These are phyloP conservation scores for Athetis lepigone DNA, from an alignment of 2,888 invertebrate species.

Conservation along the genomic window DNA sequence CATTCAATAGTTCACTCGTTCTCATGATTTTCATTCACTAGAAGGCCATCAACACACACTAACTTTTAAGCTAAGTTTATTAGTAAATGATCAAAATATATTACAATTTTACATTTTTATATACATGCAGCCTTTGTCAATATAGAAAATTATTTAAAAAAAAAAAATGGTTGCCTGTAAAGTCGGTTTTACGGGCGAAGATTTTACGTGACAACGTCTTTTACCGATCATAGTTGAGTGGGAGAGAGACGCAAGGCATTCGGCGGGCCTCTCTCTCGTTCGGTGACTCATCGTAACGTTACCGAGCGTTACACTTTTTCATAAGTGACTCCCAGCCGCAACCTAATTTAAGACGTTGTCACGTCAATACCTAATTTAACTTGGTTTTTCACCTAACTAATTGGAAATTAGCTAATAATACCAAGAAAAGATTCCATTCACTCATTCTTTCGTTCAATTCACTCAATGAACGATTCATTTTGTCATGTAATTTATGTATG, in stretches of 20 bases:
- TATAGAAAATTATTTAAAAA: conserved; percentile 1
- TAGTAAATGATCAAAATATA: conserved; percentile 22
- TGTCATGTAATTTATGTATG: conserved; percentile 37
- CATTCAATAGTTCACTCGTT: conserved; percentile 11
- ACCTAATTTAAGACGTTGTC: no score
- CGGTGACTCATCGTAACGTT: no score
- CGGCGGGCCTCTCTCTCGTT: no score
- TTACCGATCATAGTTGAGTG: no score
- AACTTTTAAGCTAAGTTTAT: conserved; percentile 1
- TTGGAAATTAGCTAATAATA: conserved; percentile 29
- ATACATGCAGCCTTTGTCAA: conserved; percentile 24
- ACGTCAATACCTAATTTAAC: conserved; percentile 2
- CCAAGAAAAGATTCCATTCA: conserved; percentile 20
- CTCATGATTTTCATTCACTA: conserved; percentile 14
- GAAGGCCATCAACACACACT: conserved; percentile 7
- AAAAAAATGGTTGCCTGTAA: no score
- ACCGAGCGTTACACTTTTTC: no score
- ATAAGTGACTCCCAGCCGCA: no score
- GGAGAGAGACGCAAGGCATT: no score
- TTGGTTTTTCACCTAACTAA: conserved; percentile 1
- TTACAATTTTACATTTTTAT: conserved; percentile 29
- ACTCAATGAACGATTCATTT: conserved; percentile 14
- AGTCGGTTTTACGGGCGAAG: no score
- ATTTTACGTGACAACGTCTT: no score
- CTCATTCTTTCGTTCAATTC: conserved; percentile 28